phyloP scores from a whole-genome alignment of 1,140 invertebrate species.

The Drosophila rhopaloa region DNA sequence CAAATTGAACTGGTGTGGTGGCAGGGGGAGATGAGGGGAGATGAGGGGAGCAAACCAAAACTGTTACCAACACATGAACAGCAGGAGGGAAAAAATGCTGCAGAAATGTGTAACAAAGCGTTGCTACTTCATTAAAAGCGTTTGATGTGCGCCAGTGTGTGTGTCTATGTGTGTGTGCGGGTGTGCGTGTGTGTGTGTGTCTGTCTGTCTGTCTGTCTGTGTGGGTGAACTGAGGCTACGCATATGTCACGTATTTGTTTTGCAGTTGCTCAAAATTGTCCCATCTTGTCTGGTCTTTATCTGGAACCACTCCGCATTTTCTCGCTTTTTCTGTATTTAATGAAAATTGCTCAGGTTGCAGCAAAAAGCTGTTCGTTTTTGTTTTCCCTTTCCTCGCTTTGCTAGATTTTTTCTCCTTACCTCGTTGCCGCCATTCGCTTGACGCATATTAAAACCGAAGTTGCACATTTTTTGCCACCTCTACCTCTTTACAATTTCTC shows the following conservation, averaged over 20 bases:
- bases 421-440: constrained; percentile 22
- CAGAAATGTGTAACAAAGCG: constrained; percentile 33
- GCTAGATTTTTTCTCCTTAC: background rate
- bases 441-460: constrained; percentile 49
- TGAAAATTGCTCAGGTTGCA: constrained; percentile 60
- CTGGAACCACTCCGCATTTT: constrained; percentile 1
- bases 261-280: constrained; percentile 28
- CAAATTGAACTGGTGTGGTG: constrained; percentile 22
- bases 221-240: constrained; percentile 13
- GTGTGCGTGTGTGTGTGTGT: background rate
- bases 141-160: constrained; percentile 25
- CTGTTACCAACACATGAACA: background rate
- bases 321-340: constrained; percentile 25
- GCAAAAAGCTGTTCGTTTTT: constrained; percentile 27
- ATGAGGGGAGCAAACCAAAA: background rate
- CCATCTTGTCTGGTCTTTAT: background rate
- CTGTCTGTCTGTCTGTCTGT: no score
- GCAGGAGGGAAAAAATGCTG: constrained; percentile 3
- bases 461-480: constrained; percentile 30
- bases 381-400: background rate
- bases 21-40: background rate
- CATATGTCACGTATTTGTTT: constrained; percentile 60
- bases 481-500: background rate
- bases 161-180: constrained; percentile 5
- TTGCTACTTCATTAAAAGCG: constrained; percentile 60